A percentile compares a stretch with the other conserved stretches of the same genome.
These are phyloP conservation scores for Cyphomyrus plagiostoma DNA, from an alignment of 2,113 vertebrate genomes.

Conservation along the genomic window DNA sequence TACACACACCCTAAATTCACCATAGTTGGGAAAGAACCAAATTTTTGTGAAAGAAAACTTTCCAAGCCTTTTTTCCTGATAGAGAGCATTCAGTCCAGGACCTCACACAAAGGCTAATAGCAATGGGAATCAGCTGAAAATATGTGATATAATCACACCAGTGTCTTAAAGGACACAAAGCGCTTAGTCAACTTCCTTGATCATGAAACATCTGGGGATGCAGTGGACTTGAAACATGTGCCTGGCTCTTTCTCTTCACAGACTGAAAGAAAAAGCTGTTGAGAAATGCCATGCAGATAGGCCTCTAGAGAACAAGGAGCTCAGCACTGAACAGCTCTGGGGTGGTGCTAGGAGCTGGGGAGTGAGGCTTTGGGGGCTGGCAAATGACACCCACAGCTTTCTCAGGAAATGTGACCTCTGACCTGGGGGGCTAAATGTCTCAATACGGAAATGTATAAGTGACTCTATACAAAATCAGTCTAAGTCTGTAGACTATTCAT, in stretches of 20 bases:
- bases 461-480: conserved; percentile 38
- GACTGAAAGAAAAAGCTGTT: conserved; percentile 66
- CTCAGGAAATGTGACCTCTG: conserved; percentile 62
- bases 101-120: conserved; percentile 63
- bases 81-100: conserved; percentile 44
- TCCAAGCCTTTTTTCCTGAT: conserved; percentile 51
- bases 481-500: neutral
- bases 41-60: conserved; percentile 60
- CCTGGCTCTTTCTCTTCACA: conserved; percentile 52
- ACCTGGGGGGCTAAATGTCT: conserved; percentile 47
- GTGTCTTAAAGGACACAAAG: conserved; percentile 66
- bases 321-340: neutral
- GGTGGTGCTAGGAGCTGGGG: neutral
- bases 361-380: neutral
- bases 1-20: conserved; percentile 42
- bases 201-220: conserved; percentile 58
- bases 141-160: conserved; percentile 66
- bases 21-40: conserved; percentile 63
- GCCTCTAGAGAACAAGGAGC: conserved; percentile 55
- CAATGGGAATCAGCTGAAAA: conserved; percentile 63
- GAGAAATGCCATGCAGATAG: conserved; percentile 49
- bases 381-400: conserved; percentile 67
- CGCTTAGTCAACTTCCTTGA: conserved; percentile 61
- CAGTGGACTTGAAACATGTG: conserved; percentile 24
- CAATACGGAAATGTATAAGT: conserved; percentile 47